A percentile compares a stretch with the other conserved stretches of the same genome.
Conservation (phyloP, 2,888 invertebrate genomes). For the Archips xylosteana region DNA sequence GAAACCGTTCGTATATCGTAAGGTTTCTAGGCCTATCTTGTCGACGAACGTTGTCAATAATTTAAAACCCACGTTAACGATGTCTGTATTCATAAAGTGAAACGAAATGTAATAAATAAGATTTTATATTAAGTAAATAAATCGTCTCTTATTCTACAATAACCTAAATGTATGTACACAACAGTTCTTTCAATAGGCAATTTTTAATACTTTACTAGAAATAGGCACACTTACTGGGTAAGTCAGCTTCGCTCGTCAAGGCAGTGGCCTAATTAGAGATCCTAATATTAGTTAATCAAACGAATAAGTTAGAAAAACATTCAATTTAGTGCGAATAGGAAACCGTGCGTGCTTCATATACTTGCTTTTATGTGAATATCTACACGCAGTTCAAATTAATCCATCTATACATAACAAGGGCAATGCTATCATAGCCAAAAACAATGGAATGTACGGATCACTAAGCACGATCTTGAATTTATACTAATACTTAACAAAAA, state of each 20-base stretch:
- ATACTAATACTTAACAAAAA: constrained; percentile 26
- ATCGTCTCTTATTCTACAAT: constrained; percentile 68
- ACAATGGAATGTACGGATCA: constrained; percentile 21
- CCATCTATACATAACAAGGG: constrained; percentile 18
- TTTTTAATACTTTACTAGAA: constrained; percentile 43
- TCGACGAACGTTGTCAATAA: background rate
- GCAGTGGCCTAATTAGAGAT: constrained; percentile 22
- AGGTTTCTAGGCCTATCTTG: no score
- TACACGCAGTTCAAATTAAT: background rate
- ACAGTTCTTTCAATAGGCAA: constrained; percentile 46
- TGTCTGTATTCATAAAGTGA: constrained; percentile 44
- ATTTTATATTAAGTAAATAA: constrained; percentile 72
- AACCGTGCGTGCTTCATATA: background rate
- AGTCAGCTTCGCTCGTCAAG: constrained; percentile 7
- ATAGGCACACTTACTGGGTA: constrained; percentile 32
- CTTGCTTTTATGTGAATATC: background rate
- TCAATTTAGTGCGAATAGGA: constrained; percentile 11
- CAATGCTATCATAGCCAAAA: background rate
- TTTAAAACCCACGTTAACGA: background rate
- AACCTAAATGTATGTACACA: constrained; percentile 72
- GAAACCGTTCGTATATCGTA: no score
- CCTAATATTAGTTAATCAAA: constrained; percentile 16
- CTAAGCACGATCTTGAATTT: constrained; percentile 29
- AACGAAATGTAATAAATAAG: constrained; percentile 79
- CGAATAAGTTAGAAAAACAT: constrained; percentile 11